These are phyloP conservation scores for Anaspis maculata DNA, from an alignment of 2,888 invertebrate species.

Conservation along the genomic window DNA sequence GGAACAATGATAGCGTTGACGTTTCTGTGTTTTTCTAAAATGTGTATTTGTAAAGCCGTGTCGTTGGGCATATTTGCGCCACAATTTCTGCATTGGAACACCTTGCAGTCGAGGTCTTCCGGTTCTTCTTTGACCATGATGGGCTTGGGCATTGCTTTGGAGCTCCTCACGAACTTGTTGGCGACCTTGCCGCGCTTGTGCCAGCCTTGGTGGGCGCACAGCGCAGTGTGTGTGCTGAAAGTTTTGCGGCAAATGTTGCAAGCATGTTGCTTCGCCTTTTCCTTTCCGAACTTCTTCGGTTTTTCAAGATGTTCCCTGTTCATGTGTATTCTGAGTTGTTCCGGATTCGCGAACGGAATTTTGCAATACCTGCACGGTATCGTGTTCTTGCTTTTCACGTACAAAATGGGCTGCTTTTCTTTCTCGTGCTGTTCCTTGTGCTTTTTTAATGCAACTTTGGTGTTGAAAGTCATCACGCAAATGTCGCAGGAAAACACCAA, in stretches of 20 bases:
- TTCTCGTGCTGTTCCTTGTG: conserved; percentile 36
- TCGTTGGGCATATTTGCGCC: conserved; percentile 30
- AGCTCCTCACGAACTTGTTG: too few species aligned
- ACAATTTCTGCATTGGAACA: conserved; percentile 31
- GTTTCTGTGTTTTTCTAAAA: conserved; percentile 36
- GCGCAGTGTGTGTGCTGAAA: conserved; percentile 49
- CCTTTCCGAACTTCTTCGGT: conserved; percentile 14
- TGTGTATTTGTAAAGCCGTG: conserved; percentile 37
- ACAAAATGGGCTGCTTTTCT: conserved; percentile 9
- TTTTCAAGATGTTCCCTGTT: conserved; percentile 29
- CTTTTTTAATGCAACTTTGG: conserved; percentile 36
- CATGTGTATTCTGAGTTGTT: conserved; percentile 33
- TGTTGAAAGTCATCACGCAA: conserved; percentile 41
- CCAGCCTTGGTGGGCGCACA: conserved; percentile 56
- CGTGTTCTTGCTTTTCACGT: conserved; percentile 6
- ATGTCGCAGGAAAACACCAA: conserved; percentile 37
- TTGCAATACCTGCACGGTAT: conserved; percentile 35
- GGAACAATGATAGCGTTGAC: conserved; percentile 31
- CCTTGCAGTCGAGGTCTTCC: conserved; percentile 24
- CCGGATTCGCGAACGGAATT: conserved; percentile 26
- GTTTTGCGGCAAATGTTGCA: conserved; percentile 58
- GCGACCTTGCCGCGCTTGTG: conserved; percentile 49
- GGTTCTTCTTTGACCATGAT: conserved; percentile 18
- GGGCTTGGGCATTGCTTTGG: conserved; percentile 16
- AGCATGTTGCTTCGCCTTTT: conserved; percentile 35